phyloP scores from a whole-genome alignment of 1,140 invertebrate species.

The Achatina immaculata region DNA sequence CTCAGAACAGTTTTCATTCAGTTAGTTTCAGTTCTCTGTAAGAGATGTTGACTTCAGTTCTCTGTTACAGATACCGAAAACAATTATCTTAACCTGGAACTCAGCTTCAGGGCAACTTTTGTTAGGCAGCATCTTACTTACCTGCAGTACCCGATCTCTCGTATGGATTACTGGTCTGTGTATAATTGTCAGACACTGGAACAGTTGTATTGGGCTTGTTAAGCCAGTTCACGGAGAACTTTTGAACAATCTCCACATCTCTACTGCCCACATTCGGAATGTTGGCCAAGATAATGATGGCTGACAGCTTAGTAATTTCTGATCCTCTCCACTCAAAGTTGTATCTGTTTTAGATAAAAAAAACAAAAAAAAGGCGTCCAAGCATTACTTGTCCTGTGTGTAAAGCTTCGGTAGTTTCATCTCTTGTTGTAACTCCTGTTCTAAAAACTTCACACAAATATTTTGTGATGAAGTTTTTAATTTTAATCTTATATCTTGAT shows the following conservation, averaged over 20 bases:
- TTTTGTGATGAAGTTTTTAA: too few relatives aligned
- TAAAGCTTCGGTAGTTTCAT: too few relatives aligned
- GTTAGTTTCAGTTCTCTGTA: too few relatives aligned
- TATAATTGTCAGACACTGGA: constrained; percentile 42
- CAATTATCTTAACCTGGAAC: background rate
- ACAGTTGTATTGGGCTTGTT: constrained; percentile 12
- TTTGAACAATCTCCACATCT: background rate
- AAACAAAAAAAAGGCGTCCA: too few relatives aligned
- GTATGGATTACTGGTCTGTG: constrained; percentile 39
- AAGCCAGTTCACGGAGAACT: constrained; percentile 22
- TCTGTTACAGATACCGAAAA: background rate
- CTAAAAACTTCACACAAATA: too few relatives aligned
- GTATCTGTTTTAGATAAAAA: constrained; percentile 45
- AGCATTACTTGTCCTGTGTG: too few relatives aligned
- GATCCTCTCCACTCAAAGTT: constrained; percentile 45
- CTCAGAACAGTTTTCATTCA: too few relatives aligned
- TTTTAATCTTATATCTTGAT: too few relatives aligned
- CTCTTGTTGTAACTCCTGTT: too few relatives aligned
- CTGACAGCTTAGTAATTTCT: constrained; percentile 42
- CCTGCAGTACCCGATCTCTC: constrained; percentile 41
- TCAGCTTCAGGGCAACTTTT: background rate
- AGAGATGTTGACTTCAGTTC: background rate
- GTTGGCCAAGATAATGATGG: constrained; percentile 41
- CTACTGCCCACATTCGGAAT: constrained; percentile 22
- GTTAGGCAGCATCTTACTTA: background rate